A percentile compares a stretch with the other conserved stretches of the same genome.
Conservation (phyloP, 2,888 invertebrate genomes). For the Alviniconcha strummeri region DNA sequence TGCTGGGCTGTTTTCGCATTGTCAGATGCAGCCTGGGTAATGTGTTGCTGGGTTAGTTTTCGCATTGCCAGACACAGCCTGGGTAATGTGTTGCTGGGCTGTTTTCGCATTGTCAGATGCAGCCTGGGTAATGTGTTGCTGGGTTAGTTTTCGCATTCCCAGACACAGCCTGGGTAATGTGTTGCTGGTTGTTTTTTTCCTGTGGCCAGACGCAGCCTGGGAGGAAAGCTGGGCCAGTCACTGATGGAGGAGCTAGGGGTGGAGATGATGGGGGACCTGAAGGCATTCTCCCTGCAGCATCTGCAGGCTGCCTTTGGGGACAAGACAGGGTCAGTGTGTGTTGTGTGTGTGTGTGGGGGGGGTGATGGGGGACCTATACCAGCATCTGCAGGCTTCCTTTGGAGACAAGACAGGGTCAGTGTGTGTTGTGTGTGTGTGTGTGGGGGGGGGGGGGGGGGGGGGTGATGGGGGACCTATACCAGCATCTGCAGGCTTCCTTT, state of each 20-base stretch:
- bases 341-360: slow-evolving; percentile 60
- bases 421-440: slow-evolving; percentile 69
- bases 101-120: no score
- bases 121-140: no score
- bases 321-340: slow-evolving; percentile 85
- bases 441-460: slow-evolving; percentile 83
- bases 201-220: slow-evolving; percentile 81
- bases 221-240: slow-evolving; percentile 93
- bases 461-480: slow-evolving; percentile 86
- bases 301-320: slow-evolving; percentile 86
- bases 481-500: slow-evolving; percentile 83
- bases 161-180: no score
- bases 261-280: slow-evolving; percentile 86
- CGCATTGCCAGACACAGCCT: no score
- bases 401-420: slow-evolving; percentile 91
- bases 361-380: slow-evolving; percentile 86
- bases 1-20: no score
- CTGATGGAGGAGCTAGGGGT: slow-evolving; percentile 85
- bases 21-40: no score
- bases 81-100: no score
- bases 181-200: no score
- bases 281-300: slow-evolving; percentile 82
- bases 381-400: slow-evolving; percentile 83
- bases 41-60: no score
- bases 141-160: no score